Base-by-base conservation (phyloP, 2,888 invertebrate genomes). In the Smittia aterrima region DNA sequence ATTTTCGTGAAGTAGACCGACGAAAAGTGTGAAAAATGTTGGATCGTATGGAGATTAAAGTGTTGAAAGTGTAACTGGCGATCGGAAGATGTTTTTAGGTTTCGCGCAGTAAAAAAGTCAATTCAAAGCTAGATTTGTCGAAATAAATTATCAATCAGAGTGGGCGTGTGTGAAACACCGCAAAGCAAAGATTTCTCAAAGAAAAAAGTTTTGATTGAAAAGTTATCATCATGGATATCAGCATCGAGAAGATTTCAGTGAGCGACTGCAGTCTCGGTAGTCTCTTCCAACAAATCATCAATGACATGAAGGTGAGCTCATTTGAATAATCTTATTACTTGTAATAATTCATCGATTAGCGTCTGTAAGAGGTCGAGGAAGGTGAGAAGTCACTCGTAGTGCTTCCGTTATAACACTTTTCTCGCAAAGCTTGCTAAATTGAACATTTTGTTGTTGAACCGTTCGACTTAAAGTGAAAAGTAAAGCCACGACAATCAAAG, bases 271-370 rank as follows among this genome's bases (percentile, higher is more conserved):
- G 93, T 78, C 86, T 96, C 80, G 96, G 96, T 84, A 93, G 92
- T 81, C 88, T 97, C 78, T 97, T 97, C 83, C 95, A 96, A 84
- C 94, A 95, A 83, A 95, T 98, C 79, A 91, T 98, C 79, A 91
- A 91, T 80, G 98, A 98, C 83, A 92, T 98, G 93, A 97, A 97
- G 93, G 97, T 96, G 87, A 86, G 88, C 84, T 22, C 18, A n/a
- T 58, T 22, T 18, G 47, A 6, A 47, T 47, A n/a, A 16, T n/a
- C 11, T 1, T 18, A 22, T 20, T 58, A n/a, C 20, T 32, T 32
- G 32, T 3, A 3, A 6, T 32, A 3, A 9, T 6, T 32, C 32
- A 6, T 32, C 32, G 32, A 32, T 32, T 6, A 32, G 32, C 4
- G 32, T 32, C 32, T 32, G 32, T 6, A 6, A 32, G 32, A 32